These are phyloP conservation scores for Promerops cafer DNA, from an alignment of 2,113 vertebrate genomes.

Conservation along the genomic window DNA sequence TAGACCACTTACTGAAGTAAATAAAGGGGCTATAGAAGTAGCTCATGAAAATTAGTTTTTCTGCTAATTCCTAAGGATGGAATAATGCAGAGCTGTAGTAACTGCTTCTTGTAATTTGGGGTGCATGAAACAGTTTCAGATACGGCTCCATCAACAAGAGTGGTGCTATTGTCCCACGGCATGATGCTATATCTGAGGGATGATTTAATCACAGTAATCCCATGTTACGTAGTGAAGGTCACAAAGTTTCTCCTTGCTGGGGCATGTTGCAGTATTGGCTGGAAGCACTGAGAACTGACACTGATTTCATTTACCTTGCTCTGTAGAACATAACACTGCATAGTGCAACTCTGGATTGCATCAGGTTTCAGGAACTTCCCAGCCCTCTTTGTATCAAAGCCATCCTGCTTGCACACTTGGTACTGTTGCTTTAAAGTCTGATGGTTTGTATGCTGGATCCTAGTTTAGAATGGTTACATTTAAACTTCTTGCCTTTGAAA, in stretches of 20 bases:
- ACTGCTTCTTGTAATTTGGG: background rate
- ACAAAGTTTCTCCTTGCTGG: background rate
- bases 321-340: background rate
- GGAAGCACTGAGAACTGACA: background rate
- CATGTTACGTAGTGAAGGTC: rapidly evolving
- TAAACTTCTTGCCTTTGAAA: background rate
- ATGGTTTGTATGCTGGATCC: background rate
- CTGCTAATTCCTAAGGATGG: background rate
- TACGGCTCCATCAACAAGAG: background rate
- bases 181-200: background rate
- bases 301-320: background rate
- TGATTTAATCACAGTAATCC: background rate
- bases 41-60: background rate
- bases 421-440: background rate
- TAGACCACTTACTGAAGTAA: background rate
- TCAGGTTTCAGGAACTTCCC: background rate
- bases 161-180: background rate
- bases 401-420: background rate
- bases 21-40: background rate
- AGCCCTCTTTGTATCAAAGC: background rate
- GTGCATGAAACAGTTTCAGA: background rate
- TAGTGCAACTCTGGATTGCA: background rate
- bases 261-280: background rate
- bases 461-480: background rate
- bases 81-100: background rate